Conservation (phyloP, 2,797 vertebrate species). For the Esox masquinongy region DNA sequence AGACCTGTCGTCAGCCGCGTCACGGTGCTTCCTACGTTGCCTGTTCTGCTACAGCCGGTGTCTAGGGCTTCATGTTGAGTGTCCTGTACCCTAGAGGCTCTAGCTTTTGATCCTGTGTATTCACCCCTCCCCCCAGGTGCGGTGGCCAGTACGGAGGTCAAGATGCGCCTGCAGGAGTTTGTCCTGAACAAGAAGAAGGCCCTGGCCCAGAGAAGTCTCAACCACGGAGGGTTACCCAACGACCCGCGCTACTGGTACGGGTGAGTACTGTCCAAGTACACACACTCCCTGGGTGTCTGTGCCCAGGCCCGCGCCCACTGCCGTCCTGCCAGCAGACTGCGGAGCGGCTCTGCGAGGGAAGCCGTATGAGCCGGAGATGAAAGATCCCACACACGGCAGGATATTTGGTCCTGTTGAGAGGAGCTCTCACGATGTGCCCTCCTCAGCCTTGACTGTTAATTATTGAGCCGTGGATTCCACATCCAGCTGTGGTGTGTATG, state of each 20-base stretch:
- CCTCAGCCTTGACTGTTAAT: constrained; percentile 52
- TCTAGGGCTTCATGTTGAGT: too few relatives aligned
- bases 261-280: constrained; percentile 75
- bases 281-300: too few relatives aligned
- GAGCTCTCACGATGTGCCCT: constrained; percentile 15
- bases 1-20: too few relatives aligned
- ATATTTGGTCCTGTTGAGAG: background rate
- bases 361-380: background rate
- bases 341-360: background rate
- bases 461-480: constrained; percentile 30
- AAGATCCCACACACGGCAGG: constrained; percentile 2
- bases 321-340: background rate
- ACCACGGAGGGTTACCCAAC: constrained; percentile 87
- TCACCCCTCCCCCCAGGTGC: constrained; percentile 77
- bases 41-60: too few relatives aligned
- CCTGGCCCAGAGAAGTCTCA: constrained; percentile 91
- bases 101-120: too few relatives aligned
- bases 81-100: too few relatives aligned
- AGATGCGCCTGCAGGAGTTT: constrained; percentile 98
- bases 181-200: constrained; percentile 98
- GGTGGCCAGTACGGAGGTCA: constrained; percentile 96
- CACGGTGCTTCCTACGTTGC: too few relatives aligned
- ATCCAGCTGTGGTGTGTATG: constrained; percentile 42
- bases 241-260: constrained; percentile 98
- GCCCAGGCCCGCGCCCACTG: background rate